These are phyloP conservation scores for Gasterosteus nipponicus DNA, from an alignment of 2,113 vertebrate species.

Conservation along the genomic window DNA sequence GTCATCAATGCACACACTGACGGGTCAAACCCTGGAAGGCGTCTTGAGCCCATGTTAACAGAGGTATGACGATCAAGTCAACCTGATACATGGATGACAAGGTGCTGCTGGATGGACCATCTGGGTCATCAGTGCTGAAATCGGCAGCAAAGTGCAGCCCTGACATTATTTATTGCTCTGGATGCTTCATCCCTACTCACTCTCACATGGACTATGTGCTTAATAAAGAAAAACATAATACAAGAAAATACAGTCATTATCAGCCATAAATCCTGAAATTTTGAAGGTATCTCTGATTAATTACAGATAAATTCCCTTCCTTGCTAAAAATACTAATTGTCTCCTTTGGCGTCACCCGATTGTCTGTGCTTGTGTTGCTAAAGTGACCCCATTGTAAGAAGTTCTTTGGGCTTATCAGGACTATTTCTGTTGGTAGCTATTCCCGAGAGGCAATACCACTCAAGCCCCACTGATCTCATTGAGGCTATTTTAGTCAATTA, in stretches of 20 bases:
- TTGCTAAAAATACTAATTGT: slow-evolving; percentile 13
- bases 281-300: not conserved
- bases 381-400: slow-evolving; percentile 57
- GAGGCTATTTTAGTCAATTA: slow-evolving; percentile 74
- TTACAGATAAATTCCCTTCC: not conserved
- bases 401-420: slow-evolving; percentile 59
- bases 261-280: not conserved
- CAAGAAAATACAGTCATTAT: not conserved
- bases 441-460: slow-evolving; percentile 46
- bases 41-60: slow-evolving; percentile 40
- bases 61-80: slow-evolving; percentile 49
- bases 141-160: not conserved
- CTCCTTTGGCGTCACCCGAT: not conserved
- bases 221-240: not conserved
- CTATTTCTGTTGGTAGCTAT: slow-evolving; percentile 64
- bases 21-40: slow-evolving; percentile 20
- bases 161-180: not conserved
- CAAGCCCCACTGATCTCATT: slow-evolving; percentile 64
- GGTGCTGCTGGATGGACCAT: slow-evolving; percentile 11
- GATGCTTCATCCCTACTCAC: not conserved
- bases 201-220: not conserved
- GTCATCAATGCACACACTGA: not conserved
- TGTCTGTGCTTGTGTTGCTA: slow-evolving; percentile 49
- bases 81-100: slow-evolving; percentile 49
- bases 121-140: slow-evolving; percentile 17